phyloP scores from a whole-genome alignment of 1,140 invertebrate species.

The Saccostrea cuccullata region DNA sequence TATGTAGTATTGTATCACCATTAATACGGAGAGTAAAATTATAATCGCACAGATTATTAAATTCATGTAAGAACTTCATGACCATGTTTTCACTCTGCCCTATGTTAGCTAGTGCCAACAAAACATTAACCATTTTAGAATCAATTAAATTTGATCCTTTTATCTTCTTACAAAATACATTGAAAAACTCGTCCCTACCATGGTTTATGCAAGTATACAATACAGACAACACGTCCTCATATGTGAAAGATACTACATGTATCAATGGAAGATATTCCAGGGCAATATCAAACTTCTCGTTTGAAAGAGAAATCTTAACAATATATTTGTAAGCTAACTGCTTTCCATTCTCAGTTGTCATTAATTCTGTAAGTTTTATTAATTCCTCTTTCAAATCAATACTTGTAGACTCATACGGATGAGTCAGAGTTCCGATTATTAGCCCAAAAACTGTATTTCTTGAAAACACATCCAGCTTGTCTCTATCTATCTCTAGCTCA shows the following conservation, averaged over 20 bases:
- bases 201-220: neutral
- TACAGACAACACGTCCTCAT: neutral
- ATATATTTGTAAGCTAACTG: neutral
- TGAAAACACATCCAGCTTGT: neutral
- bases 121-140: no score
- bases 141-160: neutral
- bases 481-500: neutral
- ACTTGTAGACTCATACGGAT: neutral
- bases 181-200: neutral
- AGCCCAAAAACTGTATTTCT: neutral
- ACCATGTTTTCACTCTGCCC: accelerated
- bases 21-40: no score
- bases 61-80: accelerated
- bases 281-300: neutral
- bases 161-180: neutral
- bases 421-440: neutral
- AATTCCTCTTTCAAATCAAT: neutral
- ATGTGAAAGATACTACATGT: neutral
- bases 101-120: no score
- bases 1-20: neutral
- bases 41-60: no score
- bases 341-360: neutral
- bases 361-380: neutral
- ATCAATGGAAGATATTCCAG: neutral
- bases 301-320: neutral